Base-by-base conservation (phyloP, 2,888 invertebrate species). In the Latheticus oryzae region DNA sequence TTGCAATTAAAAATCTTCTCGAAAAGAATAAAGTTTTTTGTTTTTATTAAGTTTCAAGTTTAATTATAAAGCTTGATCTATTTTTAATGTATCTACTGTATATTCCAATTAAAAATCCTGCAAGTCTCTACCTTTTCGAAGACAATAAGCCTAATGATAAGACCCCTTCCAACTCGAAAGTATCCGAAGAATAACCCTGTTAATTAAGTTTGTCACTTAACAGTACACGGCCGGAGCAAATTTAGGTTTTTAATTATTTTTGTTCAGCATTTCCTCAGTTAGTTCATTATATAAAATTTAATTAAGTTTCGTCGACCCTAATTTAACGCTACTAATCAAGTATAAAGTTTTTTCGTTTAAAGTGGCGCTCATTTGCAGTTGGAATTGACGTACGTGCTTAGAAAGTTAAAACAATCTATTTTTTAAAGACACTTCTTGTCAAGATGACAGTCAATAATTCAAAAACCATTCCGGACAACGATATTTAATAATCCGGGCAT, bases 201-300 rank as follows among this genome's bases (percentile, higher is more conserved):
- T 79, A 79, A 79, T 79, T 79, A 79, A 79, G 78, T 78, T 79
- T 79, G 79, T 79, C 79, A 79, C 78, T 79, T 78, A 75, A 74
- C 73, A 73, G 75, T 75, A 75, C 71, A 75, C 74, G 71, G 74
- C 69, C 74, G 71, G 75, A 73, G 75, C 73, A 73, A 79, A 78
- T 79, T 79, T 78, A 76, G 79, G 78, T 79, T 79, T 79, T 79
- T 79, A 79, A 79, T 79, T 79, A 79, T 79, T 79, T 79, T 78
- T 79, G 79, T 79, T 78, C 78, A 77, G 78, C 78, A 78, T 79
- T 79, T 79, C 78, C 78, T 78, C 79, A 78, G 77, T 79, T 78
- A 79, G 78, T 79, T 79, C 79, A 79, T 79, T 79, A 79, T 79
- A 79, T 79, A 76, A 79, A 79, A 79, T 79, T 79, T 79, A 79